Percentiles rank a stretch among this genome's conserved stretches.
These are phyloP conservation scores for Tetraneura akinire DNA, from an alignment of 1,140 invertebrate species.

Conservation along the genomic window DNA sequence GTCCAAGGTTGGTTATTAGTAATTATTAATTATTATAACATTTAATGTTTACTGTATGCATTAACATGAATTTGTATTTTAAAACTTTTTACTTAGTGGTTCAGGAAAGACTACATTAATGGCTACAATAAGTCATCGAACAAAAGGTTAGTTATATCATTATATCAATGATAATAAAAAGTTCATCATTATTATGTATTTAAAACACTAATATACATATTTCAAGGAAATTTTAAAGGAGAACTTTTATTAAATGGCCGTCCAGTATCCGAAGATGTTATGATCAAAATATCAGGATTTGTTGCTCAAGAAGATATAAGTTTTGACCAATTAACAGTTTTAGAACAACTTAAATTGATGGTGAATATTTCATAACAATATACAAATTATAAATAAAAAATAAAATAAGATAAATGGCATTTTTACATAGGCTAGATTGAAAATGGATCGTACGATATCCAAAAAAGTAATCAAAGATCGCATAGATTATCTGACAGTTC, in stretches of 20 bases:
- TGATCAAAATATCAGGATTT: conserved; percentile 72
- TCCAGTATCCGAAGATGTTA: conserved; percentile 64
- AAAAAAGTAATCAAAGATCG: conserved; percentile 56
- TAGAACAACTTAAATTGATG: conserved; percentile 77
- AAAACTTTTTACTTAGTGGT: conserved; percentile 62
- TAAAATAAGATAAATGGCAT: neutral
- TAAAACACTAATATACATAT: neutral
- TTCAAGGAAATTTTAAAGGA: conserved; percentile 63
- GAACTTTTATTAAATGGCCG: conserved; percentile 71
- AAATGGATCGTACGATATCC: conserved; percentile 46
- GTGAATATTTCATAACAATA: conserved; percentile 58
- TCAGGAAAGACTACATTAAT: conserved; percentile 73
- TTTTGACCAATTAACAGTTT: conserved; percentile 69
- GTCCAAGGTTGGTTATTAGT: conserved; percentile 59
- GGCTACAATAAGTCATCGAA: conserved; percentile 68
- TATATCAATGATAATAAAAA: too few relatives aligned
- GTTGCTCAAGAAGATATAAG: conserved; percentile 73
- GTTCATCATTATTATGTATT: neutral
- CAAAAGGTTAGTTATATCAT: conserved; percentile 60
- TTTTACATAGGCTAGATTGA: conserved; percentile 50
- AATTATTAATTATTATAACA: neutral
- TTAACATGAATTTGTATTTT: neutral
- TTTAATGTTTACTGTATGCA: conserved; percentile 29
- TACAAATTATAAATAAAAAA: neutral
- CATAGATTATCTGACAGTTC: conserved; percentile 66